Base-by-base conservation (phyloP, 2,113 vertebrate species). In the Scopus umbretta region DNA sequence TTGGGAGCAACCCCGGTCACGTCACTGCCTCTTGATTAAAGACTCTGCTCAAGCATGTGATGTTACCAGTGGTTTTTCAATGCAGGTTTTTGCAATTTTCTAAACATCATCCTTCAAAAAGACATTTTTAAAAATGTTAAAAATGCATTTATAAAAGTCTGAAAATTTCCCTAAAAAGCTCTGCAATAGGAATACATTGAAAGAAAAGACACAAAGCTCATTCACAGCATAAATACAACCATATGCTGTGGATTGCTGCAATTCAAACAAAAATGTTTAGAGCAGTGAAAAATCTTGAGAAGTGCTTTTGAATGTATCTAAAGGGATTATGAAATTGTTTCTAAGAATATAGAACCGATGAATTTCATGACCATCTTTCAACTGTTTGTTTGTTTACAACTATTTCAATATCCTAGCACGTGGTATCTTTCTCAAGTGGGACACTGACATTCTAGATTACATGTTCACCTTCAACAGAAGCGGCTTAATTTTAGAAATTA, bases 401-500 rank as follows among this genome's bases (percentile, higher is more conserved):
- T 21, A 5, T 20, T 70, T 56, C 23, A 14, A 1, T n/a, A 13
- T 1, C 9, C 10, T 4, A 7, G 13, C 3, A 7, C 13, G 63
- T 2, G 59, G 13, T 3, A 22, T 4, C 34, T 52, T 50, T 55
- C 80, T 70, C 22, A 50, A 25, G 56, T 1, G 11, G 38, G 55
- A 38, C n/a, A 6, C 22, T 40, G 12, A 63, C 53, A 88, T 53
- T 53, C 29, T 11, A 17, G 12, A 13, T 7, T 3, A 13, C 16
- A 11, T 4, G 1, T 32, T 52, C 13, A 25, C 18, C 13, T 22
- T 43, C 50, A 21, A 25, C 32, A 68, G 49, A 84, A 73, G 74
- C 27, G 30, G 40, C 5, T 68, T 56, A 2, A 34, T 62, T 82
- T 22, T 8, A 65, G 49, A 65, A 52, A 47, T 11, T 13, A 7